Base-by-base conservation (phyloP, 2,113 vertebrate species). In the Pholis gunnellus region DNA sequence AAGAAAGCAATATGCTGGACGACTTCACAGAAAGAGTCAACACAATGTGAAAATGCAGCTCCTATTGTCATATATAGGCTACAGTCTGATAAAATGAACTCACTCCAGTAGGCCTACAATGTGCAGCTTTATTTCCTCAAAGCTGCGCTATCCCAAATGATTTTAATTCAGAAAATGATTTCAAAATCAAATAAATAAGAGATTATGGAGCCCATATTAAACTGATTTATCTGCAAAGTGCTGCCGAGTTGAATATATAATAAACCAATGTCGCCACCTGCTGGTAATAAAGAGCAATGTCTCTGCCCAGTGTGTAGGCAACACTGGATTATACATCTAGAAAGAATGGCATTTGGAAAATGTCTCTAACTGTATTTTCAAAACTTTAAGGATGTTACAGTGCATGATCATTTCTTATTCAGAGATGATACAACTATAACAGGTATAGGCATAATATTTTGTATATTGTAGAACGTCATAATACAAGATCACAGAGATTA, bases 191-290 rank as follows among this genome's bases (percentile, higher is more conserved):
- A 10, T 0, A 40, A 20, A 40, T 46, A 5, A 4, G 0, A 42
- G 29, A 50, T 75, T 40, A 13, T 54, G 34, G 56, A 20, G 2
- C 29, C 27, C 10, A 11, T 27, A n/a, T 5, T 40, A 5, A 31
- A 38, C 9, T 14, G 17, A 36, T 25, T 36, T 40, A 61, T 1
- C n/a, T 14, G 5, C 46, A 34, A 18, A 25, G 13, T 1, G 13
- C 27, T 10, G n/a, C 48, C 0, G 36, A n/a, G 17, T 42, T 48
- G 9, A 69, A 40, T n/a, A 27, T 34, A 2, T 31, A 36, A 63
- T 27, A 1, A 64, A 22, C 1, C 6, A 71, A 78, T 74, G 31
- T 59, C 31, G 63, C 82, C 79, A 68, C 46, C 91, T 92, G 64
- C 48, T 91, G 91, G 86, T 57, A 0, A 34, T 1, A 64, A 29